Evolutionary conservation across 1,140 invertebrate species (phyloP).

Genomic region (Calliphora vicina): DNA sequence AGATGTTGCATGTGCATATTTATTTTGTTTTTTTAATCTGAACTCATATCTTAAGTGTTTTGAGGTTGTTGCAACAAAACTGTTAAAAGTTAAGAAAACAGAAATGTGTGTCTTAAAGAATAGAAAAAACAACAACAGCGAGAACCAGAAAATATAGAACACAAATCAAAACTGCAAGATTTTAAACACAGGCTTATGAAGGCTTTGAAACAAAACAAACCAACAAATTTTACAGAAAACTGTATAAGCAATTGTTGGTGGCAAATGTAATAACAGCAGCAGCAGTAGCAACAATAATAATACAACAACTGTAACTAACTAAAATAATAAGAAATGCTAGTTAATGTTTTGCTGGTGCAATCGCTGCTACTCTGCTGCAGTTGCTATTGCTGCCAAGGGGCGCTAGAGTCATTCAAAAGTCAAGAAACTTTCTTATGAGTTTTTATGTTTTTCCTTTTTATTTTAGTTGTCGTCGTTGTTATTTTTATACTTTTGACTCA

Average conservation of each 20-base stretch:
- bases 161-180: not conserved
- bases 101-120: slow-evolving; percentile 6
- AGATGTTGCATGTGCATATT: no score
- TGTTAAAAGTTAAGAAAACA: not conserved
- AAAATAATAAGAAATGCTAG: not conserved
- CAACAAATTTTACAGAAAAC: no score
- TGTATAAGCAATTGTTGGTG: not conserved
- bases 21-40: not conserved
- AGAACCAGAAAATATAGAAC: not conserved
- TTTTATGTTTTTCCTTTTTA: slow-evolving; percentile 20
- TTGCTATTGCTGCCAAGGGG: slow-evolving; percentile 2
- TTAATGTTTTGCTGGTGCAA: not conserved
- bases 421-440: slow-evolving; percentile 61
- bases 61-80: slow-evolving; percentile 22
- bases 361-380: not conserved
- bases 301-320: not conserved
- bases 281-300: not conserved
- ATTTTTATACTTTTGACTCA: not conserved
- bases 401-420: slow-evolving; percentile 61
- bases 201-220: no score
- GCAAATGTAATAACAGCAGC: not conserved
- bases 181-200: slow-evolving; percentile 21
- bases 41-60: slow-evolving; percentile 28
- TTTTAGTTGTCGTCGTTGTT: not conserved
- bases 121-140: not conserved